Evolutionary conservation across 2,888 invertebrate genomes (phyloP).

Genomic region (Bibio marci): DNA sequence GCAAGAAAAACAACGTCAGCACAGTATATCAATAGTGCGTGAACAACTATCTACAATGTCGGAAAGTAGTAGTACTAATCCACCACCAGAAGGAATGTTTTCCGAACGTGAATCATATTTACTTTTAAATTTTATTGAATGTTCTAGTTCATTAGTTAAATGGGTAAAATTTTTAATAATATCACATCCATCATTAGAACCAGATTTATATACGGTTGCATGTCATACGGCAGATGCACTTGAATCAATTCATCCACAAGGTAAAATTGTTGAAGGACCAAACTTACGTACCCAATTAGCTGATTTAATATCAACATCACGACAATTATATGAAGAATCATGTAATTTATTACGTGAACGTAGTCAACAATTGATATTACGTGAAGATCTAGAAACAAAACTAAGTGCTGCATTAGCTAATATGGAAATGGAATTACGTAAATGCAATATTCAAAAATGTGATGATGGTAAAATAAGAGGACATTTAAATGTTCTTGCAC

Average conservation of each 20-base stretch:
- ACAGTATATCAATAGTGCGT: constrained; percentile 32
- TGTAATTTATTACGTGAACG: constrained; percentile 50
- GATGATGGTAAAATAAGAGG: constrained; percentile 25
- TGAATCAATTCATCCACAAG: constrained; percentile 63
- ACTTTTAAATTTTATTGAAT: constrained; percentile 65
- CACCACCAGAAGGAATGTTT: constrained; percentile 30
- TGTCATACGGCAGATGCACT: constrained; percentile 49
- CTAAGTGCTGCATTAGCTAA: constrained; percentile 46
- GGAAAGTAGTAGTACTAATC: constrained; percentile 14
- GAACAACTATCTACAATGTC: constrained; percentile 28
- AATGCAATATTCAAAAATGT: constrained; percentile 37
- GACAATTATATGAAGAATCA: constrained; percentile 55
- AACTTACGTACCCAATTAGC: constrained; percentile 58
- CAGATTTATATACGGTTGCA: constrained; percentile 59
- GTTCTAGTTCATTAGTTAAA: constrained; percentile 71
- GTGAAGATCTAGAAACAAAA: constrained; percentile 50
- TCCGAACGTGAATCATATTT: constrained; percentile 30
- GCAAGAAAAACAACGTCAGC: constrained; percentile 65
- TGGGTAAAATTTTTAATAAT: constrained; percentile 54
- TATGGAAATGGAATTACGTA: constrained; percentile 54
- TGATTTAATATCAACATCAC: constrained; percentile 42
- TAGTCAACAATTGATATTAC: constrained; percentile 41
- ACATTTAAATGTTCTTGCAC: constrained; percentile 26
- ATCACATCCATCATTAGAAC: constrained; percentile 47
- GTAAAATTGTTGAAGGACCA: constrained; percentile 61